Percentiles rank a stretch among this genome's conserved stretches.
phyloP scores from a whole-genome alignment of 2,113 vertebrate species.

The Sisor rabdophorus region DNA sequence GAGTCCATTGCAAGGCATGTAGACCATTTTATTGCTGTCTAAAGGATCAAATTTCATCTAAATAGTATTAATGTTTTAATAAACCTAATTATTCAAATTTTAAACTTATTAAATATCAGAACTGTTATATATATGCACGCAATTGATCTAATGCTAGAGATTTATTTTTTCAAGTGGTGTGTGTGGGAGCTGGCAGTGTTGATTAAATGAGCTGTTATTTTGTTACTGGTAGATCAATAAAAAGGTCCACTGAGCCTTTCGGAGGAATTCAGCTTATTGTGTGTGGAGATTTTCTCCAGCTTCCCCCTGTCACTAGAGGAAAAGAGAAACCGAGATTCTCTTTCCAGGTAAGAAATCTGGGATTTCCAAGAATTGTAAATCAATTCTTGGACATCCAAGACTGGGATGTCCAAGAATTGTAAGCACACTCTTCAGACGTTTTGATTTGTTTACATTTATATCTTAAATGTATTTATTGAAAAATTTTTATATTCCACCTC shows the following conservation, averaged over 20 bases:
- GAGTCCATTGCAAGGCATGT: slow-evolving; percentile 83
- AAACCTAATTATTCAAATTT: background rate
- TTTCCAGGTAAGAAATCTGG: slow-evolving; percentile 81
- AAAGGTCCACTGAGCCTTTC: slow-evolving; percentile 83
- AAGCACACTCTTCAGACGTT: no score
- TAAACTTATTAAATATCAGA: background rate
- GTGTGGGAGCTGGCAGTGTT: background rate
- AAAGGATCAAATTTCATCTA: background rate
- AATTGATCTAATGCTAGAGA: no score
- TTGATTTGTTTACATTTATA: no score
- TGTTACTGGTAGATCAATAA: slow-evolving; percentile 70
- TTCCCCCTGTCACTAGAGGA: slow-evolving; percentile 84
- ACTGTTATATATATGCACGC: no score
- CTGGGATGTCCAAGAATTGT: no score
- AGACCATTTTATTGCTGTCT: background rate
- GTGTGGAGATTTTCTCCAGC: slow-evolving; percentile 95
- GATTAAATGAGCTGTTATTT: background rate
- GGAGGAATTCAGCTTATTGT: slow-evolving; percentile 95
- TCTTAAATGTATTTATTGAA: no score
- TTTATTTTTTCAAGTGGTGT: background rate
- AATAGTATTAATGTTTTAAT: background rate
- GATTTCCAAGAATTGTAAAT: no score
- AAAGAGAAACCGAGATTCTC: slow-evolving; percentile 83
- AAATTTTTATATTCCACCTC: no score
- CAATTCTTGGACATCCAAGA: no score